Evolutionary conservation across 1,140 invertebrate species (phyloP).

Genomic region (Tetragonula clypearis): DNA sequence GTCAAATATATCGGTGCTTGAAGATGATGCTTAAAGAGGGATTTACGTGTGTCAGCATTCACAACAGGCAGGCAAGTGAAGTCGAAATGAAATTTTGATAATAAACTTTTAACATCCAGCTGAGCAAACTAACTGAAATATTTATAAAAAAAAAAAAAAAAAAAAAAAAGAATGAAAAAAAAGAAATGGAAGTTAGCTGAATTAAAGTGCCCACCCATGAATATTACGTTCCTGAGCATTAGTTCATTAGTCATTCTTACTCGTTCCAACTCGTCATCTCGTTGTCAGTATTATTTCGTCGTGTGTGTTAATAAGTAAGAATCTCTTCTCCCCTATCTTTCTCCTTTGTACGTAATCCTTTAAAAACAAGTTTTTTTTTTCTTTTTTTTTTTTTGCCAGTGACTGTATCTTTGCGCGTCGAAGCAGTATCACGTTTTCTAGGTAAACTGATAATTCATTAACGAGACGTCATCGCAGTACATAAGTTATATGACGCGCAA

Average conservation of each 20-base stretch:
- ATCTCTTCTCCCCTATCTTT: background rate
- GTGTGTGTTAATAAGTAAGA: background rate
- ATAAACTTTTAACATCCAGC: background rate
- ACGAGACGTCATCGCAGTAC: background rate
- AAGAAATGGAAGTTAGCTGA: background rate
- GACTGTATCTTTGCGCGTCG: background rate
- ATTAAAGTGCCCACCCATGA: background rate
- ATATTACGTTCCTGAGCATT: conserved; percentile 1
- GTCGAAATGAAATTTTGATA: background rate
- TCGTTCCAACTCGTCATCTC: background rate
- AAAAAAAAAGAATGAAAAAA: no score
- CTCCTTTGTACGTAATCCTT: background rate
- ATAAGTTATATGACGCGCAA: background rate
- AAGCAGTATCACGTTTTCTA: background rate
- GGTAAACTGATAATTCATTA: background rate
- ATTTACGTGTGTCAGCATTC: background rate
- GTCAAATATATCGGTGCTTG: background rate
- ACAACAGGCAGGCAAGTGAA: background rate
- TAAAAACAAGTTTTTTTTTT: background rate
- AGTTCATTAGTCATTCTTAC: background rate
- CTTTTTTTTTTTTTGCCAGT: background rate
- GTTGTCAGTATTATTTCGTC: background rate
- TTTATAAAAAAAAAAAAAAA: no score
- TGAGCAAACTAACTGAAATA: background rate
- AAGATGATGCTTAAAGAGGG: no score